These are phyloP conservation scores for Leptocoma aspasia DNA, from an alignment of 2,113 vertebrate genomes.

Conservation along the genomic window DNA sequence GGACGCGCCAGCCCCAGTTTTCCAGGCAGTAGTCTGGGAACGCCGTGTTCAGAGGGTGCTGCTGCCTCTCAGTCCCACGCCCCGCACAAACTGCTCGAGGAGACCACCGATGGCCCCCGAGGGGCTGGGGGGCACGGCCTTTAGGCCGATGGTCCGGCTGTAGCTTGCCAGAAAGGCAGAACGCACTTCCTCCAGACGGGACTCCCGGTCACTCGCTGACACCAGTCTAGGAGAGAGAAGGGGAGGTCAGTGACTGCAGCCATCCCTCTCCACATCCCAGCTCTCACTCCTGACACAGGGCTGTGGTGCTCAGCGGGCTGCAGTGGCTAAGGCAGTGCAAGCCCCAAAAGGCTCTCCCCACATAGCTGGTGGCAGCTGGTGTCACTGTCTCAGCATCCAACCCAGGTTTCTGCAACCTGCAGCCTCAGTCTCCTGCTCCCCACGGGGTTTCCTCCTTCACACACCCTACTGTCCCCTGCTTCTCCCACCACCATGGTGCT, in stretches of 20 bases:
- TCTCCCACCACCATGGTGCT: neutral
- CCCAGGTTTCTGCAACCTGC: neutral
- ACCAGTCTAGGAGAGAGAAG: conserved; percentile 57
- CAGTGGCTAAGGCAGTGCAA: accelerated
- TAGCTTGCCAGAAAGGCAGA: conserved; percentile 90
- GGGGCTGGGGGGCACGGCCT: conserved; percentile 82
- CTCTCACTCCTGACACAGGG: neutral
- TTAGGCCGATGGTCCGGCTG: conserved; percentile 90
- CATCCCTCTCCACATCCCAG: neutral
- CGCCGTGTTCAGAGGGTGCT: conserved; percentile 75
- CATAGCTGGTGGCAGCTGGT: neutral
- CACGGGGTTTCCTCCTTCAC: neutral
- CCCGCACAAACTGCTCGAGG: conserved; percentile 93
- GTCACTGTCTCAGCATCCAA: neutral
- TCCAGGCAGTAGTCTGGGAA: neutral
- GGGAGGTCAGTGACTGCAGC: neutral
- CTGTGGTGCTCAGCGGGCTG: neutral
- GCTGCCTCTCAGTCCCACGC: conserved; percentile 88
- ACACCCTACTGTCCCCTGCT: neutral
- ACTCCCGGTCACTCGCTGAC: conserved; percentile 79
- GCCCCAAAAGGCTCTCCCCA: neutral
- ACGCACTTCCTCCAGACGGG: conserved; percentile 89
- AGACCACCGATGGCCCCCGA: conserved; percentile 91
- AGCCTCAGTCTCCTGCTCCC: neutral
- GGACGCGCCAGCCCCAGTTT: neutral